Evolutionary conservation across 2,797 vertebrate species (phyloP).

Genomic region (Notolabrus celidotus): DNA sequence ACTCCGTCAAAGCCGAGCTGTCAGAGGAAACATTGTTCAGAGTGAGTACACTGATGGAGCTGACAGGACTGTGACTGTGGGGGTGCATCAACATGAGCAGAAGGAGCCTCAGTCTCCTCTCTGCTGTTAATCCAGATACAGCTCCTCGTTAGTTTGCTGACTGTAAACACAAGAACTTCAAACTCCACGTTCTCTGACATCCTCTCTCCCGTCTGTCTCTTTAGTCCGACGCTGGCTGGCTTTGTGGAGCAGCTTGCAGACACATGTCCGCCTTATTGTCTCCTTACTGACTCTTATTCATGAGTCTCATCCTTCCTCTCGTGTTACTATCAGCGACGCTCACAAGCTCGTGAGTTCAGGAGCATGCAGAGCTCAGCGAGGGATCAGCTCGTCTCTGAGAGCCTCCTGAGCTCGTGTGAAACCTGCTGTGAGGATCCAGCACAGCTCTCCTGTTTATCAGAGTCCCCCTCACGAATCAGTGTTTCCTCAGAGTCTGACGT

Average conservation of each 20-base stretch:
- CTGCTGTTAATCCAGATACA: slow-evolving; percentile 33
- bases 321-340: neutral
- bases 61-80: slow-evolving; percentile 57
- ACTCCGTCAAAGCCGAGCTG: slow-evolving; percentile 53
- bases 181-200: slow-evolving; percentile 14
- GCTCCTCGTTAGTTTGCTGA: slow-evolving; percentile 17
- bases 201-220: slow-evolving; percentile 40
- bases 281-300: slow-evolving; percentile 35
- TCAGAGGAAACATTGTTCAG: slow-evolving; percentile 60
- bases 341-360: neutral
- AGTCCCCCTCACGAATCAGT: too few relatives aligned
- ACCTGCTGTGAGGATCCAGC: slow-evolving; percentile 11
- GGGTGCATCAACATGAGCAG: slow-evolving; percentile 57
- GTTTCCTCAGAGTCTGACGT: neutral
- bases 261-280: slow-evolving; percentile 19
- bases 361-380: neutral
- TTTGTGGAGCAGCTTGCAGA: slow-evolving; percentile 35
- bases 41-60: slow-evolving; percentile 43
- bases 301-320: slow-evolving; percentile 6
- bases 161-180: slow-evolving; percentile 42
- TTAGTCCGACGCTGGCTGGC: slow-evolving; percentile 10
- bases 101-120: slow-evolving; percentile 27
- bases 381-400: neutral
- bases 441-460: neutral
- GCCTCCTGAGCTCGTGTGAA: slow-evolving; percentile 1